These are phyloP conservation scores for Macrocentrus cingulum DNA, from an alignment of 1,140 invertebrate genomes.

Conservation along the genomic window DNA sequence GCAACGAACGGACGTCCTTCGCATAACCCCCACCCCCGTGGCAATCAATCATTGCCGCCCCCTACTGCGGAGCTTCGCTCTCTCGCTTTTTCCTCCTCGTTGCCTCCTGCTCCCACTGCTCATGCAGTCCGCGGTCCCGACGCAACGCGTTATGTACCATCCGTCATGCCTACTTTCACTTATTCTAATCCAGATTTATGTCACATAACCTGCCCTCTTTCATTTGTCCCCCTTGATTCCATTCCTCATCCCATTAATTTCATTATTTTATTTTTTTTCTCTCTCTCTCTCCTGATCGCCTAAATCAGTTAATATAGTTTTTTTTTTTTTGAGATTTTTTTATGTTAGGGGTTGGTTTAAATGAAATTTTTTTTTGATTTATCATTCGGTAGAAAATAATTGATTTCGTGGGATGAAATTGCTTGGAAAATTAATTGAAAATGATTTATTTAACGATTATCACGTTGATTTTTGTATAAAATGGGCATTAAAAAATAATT, in stretches of 20 bases:
- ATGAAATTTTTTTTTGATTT: too few species aligned
- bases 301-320: too few species aligned
- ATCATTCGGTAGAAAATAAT: too few species aligned
- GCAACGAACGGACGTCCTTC: conserved; percentile 1
- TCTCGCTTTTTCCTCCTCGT: conserved; percentile 8
- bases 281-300: too few species aligned
- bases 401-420: too few species aligned
- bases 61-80: conserved; percentile 8
- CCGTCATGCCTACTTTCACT: background rate
- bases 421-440: too few species aligned
- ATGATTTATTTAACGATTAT: too few species aligned
- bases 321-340: too few species aligned
- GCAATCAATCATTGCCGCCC: conserved; percentile 29
- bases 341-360: too few species aligned
- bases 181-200: conserved; percentile 1
- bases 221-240: background rate
- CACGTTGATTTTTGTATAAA: too few species aligned
- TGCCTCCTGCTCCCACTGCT: conserved; percentile 7
- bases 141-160: background rate
- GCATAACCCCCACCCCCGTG: conserved; percentile 11
- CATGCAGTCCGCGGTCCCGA: too few species aligned
- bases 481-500: too few species aligned
- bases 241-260: background rate
- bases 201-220: background rate
- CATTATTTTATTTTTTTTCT: background rate